Conservation (phyloP, 1,140 invertebrate genomes). For the Euwallacea similis region DNA sequence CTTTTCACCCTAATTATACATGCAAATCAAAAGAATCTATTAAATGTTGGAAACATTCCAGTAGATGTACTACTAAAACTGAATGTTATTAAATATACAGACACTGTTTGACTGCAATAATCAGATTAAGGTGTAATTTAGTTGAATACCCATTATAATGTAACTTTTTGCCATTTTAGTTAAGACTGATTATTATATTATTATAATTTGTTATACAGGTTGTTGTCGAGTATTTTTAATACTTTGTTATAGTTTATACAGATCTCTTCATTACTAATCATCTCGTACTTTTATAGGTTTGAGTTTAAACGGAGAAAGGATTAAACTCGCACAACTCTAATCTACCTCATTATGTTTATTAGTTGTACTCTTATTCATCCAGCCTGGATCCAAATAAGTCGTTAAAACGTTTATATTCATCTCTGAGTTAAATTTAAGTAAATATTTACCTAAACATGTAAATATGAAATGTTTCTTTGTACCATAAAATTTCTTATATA, state of each 20-base stretch:
- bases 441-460: too few relatives aligned
- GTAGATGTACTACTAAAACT: slow-evolving; percentile 19
- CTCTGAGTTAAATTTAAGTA: too few relatives aligned
- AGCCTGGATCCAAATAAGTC: background rate
- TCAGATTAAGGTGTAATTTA: background rate
- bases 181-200: slow-evolving; percentile 39
- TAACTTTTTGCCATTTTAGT: slow-evolving; percentile 39
- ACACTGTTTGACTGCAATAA: slow-evolving; percentile 32
- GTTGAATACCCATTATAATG: slow-evolving; percentile 16
- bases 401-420: too few relatives aligned
- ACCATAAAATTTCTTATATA: too few relatives aligned
- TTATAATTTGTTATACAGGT: slow-evolving; percentile 34
- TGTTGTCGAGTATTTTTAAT: slow-evolving; percentile 37
- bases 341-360: background rate
- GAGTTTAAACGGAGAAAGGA: too few relatives aligned
- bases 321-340: background rate
- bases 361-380: background rate
- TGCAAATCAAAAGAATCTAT: slow-evolving; percentile 10
- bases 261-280: slow-evolving; percentile 29
- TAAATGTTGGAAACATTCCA: slow-evolving; percentile 34
- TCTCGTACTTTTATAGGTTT: background rate
- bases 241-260: slow-evolving; percentile 37
- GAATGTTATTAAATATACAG: slow-evolving; percentile 14
- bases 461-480: too few relatives aligned
- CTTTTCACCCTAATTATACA: slow-evolving; percentile 11